Base-by-base conservation (phyloP, 2,888 invertebrate species). In the Selenia dentaria region DNA sequence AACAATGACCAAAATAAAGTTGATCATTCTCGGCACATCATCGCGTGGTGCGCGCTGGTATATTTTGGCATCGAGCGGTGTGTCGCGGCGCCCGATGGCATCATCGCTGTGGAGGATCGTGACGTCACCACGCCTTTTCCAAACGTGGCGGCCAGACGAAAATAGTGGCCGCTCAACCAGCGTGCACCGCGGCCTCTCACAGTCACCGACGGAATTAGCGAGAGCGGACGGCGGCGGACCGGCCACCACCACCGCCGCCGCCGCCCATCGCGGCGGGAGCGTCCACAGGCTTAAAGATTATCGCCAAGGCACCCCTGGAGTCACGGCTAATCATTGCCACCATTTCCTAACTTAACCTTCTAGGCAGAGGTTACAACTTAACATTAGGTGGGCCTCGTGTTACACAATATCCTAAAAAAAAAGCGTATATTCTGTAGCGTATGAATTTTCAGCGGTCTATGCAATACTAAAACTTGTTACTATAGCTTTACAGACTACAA, bases 111-210 rank as follows among this genome's bases (percentile, higher is more conserved):
- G 77, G 87, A 83, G 79, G 80, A 81, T 71, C 75, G 83, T 90
- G 89, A 90, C 89, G 89, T 89, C 88, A 88, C 73, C 86, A 68
- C 76, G 76, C 88, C 84, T 90, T 89, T 88, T 89, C 86, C 88
- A 88, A 90, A 88, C 88, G 88, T 86, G 87, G 86, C 88, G 83
- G 88, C 85, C 89, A 90, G 89, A 90, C 90, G 81, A 88, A 90
- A 90, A 90, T 90, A 90, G 88, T 76, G 82, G 84, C 85, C 85
- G 77, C 82, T 78, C 82, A 84, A 70, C 83, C 72, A 69, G 79
- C 77, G 58, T 39, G 39, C 39, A 62, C 67, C 66, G 71, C 74
- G 74, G 78, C 83, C 85, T 78, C 83, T 75, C 70, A 64, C 70
- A 65, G 85, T 88, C 89, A 89, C 85, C 87, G 88, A 85, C 87